Conservation (phyloP, 2,113 vertebrate genomes). For the Aptenodytes patagonicus region DNA sequence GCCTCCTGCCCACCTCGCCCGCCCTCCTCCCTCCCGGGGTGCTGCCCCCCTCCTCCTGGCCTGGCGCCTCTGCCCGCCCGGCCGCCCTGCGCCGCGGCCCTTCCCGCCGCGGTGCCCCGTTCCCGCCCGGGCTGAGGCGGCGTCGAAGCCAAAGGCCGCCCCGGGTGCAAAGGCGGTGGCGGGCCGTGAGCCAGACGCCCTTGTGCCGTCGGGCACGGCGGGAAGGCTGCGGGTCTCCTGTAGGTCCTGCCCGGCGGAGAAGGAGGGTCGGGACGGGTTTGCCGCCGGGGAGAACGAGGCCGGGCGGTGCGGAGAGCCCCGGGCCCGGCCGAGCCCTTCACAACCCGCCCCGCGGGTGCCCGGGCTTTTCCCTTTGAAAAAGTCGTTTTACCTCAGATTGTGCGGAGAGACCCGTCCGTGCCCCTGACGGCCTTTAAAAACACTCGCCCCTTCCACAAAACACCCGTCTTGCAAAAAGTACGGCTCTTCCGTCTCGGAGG, state of each 20-base stretch:
- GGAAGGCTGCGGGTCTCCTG: not conserved
- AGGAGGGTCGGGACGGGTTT: not conserved
- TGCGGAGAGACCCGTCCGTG: not conserved
- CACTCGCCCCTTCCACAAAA: too few species aligned
- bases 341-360: not conserved
- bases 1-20: not conserved
- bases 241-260: not conserved
- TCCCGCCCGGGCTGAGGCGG: not conserved
- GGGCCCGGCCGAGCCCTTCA: not conserved
- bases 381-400: accelerated
- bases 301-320: not conserved
- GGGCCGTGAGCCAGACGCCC: not conserved
- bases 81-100: too few species aligned
- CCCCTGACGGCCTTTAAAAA: not conserved
- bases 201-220: not conserved
- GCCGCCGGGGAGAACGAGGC: not conserved
- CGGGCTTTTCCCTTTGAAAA: too few species aligned
- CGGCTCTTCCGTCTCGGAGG: too few species aligned
- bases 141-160: not conserved
- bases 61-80: too few species aligned
- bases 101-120: not conserved
- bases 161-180: not conserved
- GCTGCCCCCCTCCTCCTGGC: too few species aligned
- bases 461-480: accelerated
- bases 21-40: not conserved